These are phyloP conservation scores for Buphagus erythrorhynchus DNA, from an alignment of 2,797 vertebrate genomes.

Conservation along the genomic window DNA sequence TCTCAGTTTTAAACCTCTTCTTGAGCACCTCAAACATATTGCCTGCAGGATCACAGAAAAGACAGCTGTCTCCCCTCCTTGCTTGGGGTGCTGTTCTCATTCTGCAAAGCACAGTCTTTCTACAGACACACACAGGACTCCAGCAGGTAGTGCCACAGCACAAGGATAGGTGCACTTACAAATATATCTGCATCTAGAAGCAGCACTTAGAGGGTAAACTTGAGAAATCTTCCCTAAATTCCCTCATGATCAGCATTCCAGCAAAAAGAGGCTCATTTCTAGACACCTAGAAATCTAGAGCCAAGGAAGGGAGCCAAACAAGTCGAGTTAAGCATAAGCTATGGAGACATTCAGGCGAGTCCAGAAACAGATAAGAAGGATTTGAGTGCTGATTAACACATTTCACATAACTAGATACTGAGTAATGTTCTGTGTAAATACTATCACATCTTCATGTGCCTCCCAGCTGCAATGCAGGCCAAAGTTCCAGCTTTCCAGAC, in stretches of 20 bases:
- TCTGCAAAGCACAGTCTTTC: neutral
- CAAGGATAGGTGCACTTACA: neutral
- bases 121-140: rapidly evolving
- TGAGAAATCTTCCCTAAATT: neutral
- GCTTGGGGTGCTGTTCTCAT: neutral
- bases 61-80: neutral
- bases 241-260: neutral
- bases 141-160: neutral
- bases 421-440: neutral
- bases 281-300: neutral
- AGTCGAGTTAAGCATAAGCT: neutral
- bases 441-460: neutral
- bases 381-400: neutral
- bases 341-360: neutral
- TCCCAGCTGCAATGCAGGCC: neutral
- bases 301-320: neutral
- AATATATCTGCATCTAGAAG: neutral
- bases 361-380: neutral
- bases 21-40: neutral
- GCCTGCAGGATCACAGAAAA: neutral
- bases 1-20: neutral
- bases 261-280: neutral
- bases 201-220: neutral
- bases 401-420: neutral
- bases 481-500: neutral